Base-by-base conservation (phyloP, 2,113 vertebrate species). In the Sinocyclocheilus maitianheensis region DNA sequence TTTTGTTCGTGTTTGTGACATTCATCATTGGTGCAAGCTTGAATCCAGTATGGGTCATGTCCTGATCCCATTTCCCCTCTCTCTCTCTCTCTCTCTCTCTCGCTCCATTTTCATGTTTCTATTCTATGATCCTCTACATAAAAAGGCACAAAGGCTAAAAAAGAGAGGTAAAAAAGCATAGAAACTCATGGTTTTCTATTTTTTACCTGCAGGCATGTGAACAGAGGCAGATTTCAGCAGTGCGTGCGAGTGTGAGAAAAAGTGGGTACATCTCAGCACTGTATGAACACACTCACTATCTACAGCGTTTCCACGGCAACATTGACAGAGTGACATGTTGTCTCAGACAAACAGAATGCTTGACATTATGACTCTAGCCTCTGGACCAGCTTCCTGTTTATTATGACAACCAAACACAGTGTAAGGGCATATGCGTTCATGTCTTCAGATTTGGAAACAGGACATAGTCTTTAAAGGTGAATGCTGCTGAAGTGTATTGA, bases 281-380 rank as follows among this genome's bases (percentile, higher is more conserved):
- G 20, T 65, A 63, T 75, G 43, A 37, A 34, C n/a, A 20, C n/a
- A 9, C 18, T 78, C 53, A n/a, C 67, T 43, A 60, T 48, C 30
- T 83, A 77, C 20, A 30, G 55, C 55, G 87, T 90, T 88, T 83
- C 89, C 87, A 90, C 1, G 83, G 83, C 83, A 90, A 90, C 87
- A 4, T 16, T 77, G n/a, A 75, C 37, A 58, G 65, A 63, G 46
- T 85, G 85, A 85, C 81, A 85, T 51, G 74, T 11, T 51, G 63
- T 85, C 58, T 87, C 79, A 85, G 72, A 81, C 67, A 75, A 86
- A 84, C 77, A 22, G 22, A 87, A 77, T 72, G 55, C 77, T 89
- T 89, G 77, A 89, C 85, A 86, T 89, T 87, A 69, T 11, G 78
- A 67, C 85, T 86, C 26, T 13, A 46, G 13, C 55, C 34, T 40